Evolutionary conservation across 2,113 vertebrate species (phyloP).

Genomic region (Dendrocopos noguchii): DNA sequence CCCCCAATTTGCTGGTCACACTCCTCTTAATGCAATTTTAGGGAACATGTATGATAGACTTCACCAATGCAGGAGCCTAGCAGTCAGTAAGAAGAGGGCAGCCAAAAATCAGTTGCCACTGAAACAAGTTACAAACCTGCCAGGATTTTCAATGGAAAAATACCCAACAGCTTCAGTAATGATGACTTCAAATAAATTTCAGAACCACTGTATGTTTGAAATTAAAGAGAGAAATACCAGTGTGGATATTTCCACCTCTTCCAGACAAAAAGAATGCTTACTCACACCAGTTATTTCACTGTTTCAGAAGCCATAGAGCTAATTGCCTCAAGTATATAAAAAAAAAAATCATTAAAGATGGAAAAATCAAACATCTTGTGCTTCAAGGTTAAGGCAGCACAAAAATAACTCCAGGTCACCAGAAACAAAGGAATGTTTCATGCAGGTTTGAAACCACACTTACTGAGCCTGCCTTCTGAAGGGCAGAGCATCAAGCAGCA

Average conservation of each 20-base stretch:
- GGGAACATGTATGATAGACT: background rate
- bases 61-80: background rate
- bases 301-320: background rate
- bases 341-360: background rate
- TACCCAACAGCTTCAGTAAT: background rate
- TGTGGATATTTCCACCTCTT: background rate
- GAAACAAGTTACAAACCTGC: background rate
- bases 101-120: background rate
- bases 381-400: background rate
- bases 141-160: background rate
- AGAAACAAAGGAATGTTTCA: background rate
- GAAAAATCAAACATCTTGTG: background rate
- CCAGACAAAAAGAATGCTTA: background rate
- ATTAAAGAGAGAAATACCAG: background rate
- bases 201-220: background rate
- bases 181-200: background rate
- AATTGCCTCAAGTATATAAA: background rate
- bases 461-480: background rate
- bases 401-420: background rate
- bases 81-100: background rate
- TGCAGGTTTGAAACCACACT: background rate
- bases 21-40: background rate
- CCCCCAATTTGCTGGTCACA: too few species aligned
- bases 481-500: background rate
- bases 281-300: background rate